Percentiles rank a stretch among this genome's conserved stretches.
phyloP scores from a whole-genome alignment of 2,797 vertebrate genomes.

The Platyrinchus mystaceus region DNA sequence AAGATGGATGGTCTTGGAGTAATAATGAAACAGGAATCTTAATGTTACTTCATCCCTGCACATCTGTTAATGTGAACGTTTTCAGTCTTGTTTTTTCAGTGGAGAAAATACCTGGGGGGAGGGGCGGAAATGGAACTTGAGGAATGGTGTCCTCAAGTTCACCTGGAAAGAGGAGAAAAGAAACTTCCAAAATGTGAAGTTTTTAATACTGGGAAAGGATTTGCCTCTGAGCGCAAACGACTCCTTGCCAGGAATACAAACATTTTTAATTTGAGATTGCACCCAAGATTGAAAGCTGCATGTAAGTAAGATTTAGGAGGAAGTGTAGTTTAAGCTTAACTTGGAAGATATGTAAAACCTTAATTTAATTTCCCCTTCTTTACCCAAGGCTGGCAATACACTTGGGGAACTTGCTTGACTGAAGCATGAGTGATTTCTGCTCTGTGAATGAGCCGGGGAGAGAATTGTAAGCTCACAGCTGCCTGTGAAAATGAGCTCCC shows the following conservation, averaged over 20 bases:
- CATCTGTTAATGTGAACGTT: background rate
- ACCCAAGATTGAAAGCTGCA: background rate
- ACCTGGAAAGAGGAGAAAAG: background rate
- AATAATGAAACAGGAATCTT: background rate
- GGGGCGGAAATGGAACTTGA: background rate
- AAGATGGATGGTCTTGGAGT: background rate
- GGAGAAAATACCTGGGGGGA: background rate
- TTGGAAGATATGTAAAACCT: background rate
- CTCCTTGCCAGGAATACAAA: background rate
- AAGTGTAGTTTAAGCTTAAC: background rate
- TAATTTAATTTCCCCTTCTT: background rate
- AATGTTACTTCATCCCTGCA: background rate
- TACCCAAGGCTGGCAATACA: background rate
- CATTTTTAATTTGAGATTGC: background rate
- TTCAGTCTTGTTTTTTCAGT: background rate
- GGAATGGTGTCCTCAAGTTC: background rate
- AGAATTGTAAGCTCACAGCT: background rate
- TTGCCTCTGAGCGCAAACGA: background rate
- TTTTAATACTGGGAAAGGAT: background rate
- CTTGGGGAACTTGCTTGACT: background rate
- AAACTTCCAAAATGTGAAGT: background rate
- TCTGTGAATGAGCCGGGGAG: background rate
- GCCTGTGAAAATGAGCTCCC: background rate
- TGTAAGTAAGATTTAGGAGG: background rate
- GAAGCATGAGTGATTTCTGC: background rate